phyloP scores from a whole-genome alignment of 2,888 invertebrate genomes.

The Eupithecia exiguata region DNA sequence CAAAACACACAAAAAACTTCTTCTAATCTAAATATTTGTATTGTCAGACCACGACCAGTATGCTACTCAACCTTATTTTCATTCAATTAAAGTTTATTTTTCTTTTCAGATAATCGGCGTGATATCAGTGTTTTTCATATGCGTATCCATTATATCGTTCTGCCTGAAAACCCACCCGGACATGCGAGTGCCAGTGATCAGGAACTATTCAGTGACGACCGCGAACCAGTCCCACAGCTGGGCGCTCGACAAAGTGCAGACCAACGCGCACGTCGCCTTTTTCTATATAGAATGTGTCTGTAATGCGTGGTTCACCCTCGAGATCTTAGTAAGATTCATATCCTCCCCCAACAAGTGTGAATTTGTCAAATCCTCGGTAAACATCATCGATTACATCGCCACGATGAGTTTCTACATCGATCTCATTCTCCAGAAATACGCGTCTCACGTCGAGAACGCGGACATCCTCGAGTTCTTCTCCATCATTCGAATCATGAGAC shows the following conservation, averaged over 20 bases:
- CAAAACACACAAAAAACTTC: background rate
- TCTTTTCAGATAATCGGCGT: constrained; percentile 96
- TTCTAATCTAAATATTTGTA: background rate
- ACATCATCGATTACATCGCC: constrained; percentile 99
- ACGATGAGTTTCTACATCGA: constrained; percentile 99
- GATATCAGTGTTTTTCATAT: constrained; percentile 99
- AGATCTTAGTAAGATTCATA: constrained; percentile 96
- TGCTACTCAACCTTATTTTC: background rate
- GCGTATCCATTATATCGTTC: constrained; percentile 99
- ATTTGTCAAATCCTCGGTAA: constrained; percentile 98
- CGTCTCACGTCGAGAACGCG: constrained; percentile 95
- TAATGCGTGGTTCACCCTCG: constrained; percentile 99
- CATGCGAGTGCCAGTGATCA: constrained; percentile 96
- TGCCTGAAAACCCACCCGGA: constrained; percentile 99
- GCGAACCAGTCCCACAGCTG: constrained; percentile 90
- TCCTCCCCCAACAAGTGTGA: constrained; percentile 97
- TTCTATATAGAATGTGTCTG: constrained; percentile 99
- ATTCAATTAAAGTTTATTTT: constrained; percentile 36
- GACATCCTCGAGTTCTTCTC: constrained; percentile 99
- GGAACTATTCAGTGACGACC: constrained; percentile 90
- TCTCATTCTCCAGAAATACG: constrained; percentile 93
- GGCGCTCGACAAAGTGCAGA: constrained; percentile 95
- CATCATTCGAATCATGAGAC: constrained; percentile 98
- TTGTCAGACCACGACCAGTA: background rate
- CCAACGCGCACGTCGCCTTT: constrained; percentile 98